Evolutionary conservation across 1,140 invertebrate species (phyloP), one percentile per base, ranked within the genome.

Genomic region (Plutomurus gul): DNA sequence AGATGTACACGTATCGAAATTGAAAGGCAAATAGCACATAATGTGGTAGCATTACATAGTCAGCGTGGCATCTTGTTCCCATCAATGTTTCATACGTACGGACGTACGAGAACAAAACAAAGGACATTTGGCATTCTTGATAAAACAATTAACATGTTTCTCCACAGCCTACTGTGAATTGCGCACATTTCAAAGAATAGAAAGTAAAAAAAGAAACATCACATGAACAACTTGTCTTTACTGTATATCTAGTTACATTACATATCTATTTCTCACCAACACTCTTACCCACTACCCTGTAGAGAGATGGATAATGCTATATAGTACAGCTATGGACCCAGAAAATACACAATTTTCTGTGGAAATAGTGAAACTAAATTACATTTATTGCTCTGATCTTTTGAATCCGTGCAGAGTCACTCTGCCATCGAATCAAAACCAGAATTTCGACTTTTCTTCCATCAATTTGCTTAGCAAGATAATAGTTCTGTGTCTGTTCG

Each of bases 391-490:
- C 56, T 27, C 25, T 16, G 18, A 16, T 65, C 56, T 65, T 27
- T 65, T 65, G 18, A 65, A 33, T 65, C 56, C 27, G 30, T n/a
- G 27, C 25, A 30, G 18, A 65, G 56, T 11, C 27, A 65, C 25
- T n/a, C n/a, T 65, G 27, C 25, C 25, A 30, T 65, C 16, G 4
- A 65, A n/a, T 30, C 22, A 33, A 65, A 65, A 65, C 56, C 56
- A 65, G 56, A 65, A 33, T 65, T 65, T 65, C 56, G 56, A 65
- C 56, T 65, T 65, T 65, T 65, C 56, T 65, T 65, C 56, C 27
- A 33, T 65, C 36, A 65, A 65, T 65, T 65, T 65, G 27, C 27
- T 30, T 30, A 30, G 27, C 27, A 65, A 65, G 25, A 30, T 30
- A 36, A 65, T 65, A 33, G 56, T 65, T 65, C n/a, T n/a, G 25